These are phyloP conservation scores for Helostoma temminkii DNA, from an alignment of 2,797 vertebrate species.

Conservation along the genomic window DNA sequence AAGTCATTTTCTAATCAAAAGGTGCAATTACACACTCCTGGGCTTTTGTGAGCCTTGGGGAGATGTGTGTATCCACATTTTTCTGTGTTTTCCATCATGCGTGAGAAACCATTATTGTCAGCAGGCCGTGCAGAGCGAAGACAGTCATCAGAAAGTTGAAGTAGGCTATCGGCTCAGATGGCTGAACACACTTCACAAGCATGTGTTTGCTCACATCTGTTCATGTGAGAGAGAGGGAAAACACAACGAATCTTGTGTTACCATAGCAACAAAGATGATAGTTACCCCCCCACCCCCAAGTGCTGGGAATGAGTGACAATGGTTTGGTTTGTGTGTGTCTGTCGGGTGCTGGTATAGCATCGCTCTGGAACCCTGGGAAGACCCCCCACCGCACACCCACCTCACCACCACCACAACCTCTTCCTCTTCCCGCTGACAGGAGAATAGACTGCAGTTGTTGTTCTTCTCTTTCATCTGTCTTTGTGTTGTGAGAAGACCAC, in stretches of 20 bases:
- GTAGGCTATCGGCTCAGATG: constrained; percentile 49
- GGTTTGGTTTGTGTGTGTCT: constrained; percentile 30
- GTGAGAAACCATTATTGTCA: constrained; percentile 49
- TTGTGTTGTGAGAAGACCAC: constrained; percentile 57
- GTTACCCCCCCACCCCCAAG: constrained; percentile 37
- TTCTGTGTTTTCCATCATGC: constrained; percentile 34
- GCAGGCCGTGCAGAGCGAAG: constrained; percentile 45
- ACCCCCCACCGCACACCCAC: neutral
- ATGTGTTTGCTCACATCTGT: constrained; percentile 72
- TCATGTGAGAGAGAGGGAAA: constrained; percentile 60
- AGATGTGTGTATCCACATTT: constrained; percentile 1
- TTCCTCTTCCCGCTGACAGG: constrained; percentile 54
- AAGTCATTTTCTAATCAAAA: constrained; percentile 49
- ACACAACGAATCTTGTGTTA: constrained; percentile 68
- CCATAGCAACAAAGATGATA: constrained; percentile 81
- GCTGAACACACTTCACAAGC: constrained; percentile 62
- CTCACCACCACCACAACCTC: neutral
- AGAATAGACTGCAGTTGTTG: constrained; percentile 63
- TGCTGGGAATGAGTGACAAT: constrained; percentile 35
- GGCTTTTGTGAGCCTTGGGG: neutral
- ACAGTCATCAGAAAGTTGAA: constrained; percentile 51
- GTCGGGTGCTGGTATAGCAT: constrained; percentile 22
- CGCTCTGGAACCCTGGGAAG: constrained; percentile 50
- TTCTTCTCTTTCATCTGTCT: constrained; percentile 69
- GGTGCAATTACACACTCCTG: constrained; percentile 34